Percentiles rank a stretch among this genome's conserved stretches.
phyloP scores from a whole-genome alignment of 2,113 vertebrate genomes.

The Dascyllus trimaculatus region DNA sequence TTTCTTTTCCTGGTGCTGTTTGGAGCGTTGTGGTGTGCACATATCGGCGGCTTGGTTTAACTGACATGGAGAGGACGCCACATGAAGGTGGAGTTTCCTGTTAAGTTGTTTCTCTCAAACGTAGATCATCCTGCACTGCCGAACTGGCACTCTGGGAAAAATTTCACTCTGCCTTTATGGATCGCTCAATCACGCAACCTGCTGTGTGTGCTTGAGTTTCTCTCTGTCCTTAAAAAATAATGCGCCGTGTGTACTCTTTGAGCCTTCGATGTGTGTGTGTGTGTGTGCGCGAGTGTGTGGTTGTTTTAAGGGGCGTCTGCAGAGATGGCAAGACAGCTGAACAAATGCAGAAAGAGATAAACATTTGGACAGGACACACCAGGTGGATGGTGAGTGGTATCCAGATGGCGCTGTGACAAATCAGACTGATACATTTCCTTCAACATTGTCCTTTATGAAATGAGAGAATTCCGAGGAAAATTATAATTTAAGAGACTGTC shows the following conservation, averaged over 20 bases:
- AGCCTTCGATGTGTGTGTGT: conserved; percentile 10
- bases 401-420: conserved; percentile 40
- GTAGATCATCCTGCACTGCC: conserved; percentile 44
- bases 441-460: not conserved
- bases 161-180: conserved; percentile 24
- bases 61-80: conserved; percentile 4
- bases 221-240: conserved; percentile 15
- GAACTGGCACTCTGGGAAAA: conserved; percentile 8
- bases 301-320: conserved; percentile 34
- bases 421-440: conserved; percentile 12
- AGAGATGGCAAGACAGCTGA: conserved; percentile 71
- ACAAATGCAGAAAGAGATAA: conserved; percentile 66
- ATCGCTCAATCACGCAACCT: conserved; percentile 41
- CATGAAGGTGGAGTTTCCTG: conserved; percentile 52
- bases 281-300: conserved; percentile 10
- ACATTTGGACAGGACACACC: conserved; percentile 67
- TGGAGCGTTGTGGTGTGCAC: conserved; percentile 7
- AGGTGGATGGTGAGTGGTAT: conserved; percentile 54
- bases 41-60: conserved; percentile 14
- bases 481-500: not conserved
- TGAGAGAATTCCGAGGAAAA: not conserved
- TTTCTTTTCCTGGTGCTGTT: conserved; percentile 12
- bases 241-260: conserved; percentile 13
- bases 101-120: conserved; percentile 47
- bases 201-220: conserved; percentile 28